phyloP scores from a whole-genome alignment of 2,113 vertebrate genomes.

The Campylomormyrus numenius region DNA sequence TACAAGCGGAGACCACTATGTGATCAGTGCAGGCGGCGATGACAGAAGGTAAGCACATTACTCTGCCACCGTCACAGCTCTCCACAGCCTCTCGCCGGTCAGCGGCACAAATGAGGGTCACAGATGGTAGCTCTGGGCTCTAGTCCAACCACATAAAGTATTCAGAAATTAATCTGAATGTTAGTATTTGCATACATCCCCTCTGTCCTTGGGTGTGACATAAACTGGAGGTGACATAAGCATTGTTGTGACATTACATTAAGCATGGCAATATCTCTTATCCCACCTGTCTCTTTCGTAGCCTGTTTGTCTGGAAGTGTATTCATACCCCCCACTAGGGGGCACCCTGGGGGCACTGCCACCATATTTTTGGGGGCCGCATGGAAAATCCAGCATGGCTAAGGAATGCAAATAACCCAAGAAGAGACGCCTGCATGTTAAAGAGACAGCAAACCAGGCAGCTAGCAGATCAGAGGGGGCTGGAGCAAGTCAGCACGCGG shows the following conservation, averaged over 20 bases:
- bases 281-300: constrained; percentile 40
- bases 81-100: neutral
- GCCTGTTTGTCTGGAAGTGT: constrained; percentile 95
- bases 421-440: constrained; percentile 22
- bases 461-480: constrained; percentile 42
- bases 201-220: neutral
- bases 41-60: constrained; percentile 76
- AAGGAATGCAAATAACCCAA: constrained; percentile 10
- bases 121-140: neutral
- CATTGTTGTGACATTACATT: neutral
- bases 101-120: neutral
- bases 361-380: constrained; percentile 24
- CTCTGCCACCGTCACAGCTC: neutral
- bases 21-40: constrained; percentile 90
- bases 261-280: neutral
- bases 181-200: neutral
- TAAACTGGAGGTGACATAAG: neutral
- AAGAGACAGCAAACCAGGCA: constrained; percentile 35
- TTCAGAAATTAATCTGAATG: neutral
- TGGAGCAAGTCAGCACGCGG: constrained; percentile 40
- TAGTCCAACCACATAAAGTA: neutral
- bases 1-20: constrained; percentile 81
- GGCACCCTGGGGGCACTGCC: constrained; percentile 29
- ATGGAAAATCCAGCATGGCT: constrained; percentile 23
- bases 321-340: constrained; percentile 81